These are phyloP conservation scores for Scaptodrosophila latifasciaeformis DNA, from an alignment of 2,888 invertebrate species.

Conservation along the genomic window DNA sequence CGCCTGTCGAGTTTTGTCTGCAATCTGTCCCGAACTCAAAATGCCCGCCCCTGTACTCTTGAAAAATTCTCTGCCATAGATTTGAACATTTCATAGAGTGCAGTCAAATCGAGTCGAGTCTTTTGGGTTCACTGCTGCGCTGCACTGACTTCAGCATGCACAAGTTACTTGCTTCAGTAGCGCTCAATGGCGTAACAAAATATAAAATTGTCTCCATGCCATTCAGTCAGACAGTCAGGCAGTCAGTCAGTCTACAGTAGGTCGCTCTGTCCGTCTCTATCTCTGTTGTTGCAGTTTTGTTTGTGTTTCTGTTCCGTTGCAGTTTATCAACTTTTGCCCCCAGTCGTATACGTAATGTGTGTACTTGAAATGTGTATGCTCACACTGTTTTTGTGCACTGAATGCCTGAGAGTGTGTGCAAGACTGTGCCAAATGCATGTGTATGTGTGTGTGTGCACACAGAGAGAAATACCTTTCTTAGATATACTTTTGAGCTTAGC, in stretches of 20 bases:
- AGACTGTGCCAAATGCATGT: neutral
- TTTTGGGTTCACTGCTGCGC: constrained; percentile 16
- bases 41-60: too few relatives aligned
- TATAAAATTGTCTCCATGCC: constrained; percentile 42
- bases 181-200: constrained; percentile 68
- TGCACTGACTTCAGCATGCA: constrained; percentile 14
- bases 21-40: too few relatives aligned
- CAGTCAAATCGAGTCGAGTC: constrained; percentile 22
- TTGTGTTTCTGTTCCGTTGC: neutral
- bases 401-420: constrained; percentile 1
- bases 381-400: neutral
- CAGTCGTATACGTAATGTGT: constrained; percentile 5
- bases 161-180: constrained; percentile 54
- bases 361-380: neutral
- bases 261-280: neutral
- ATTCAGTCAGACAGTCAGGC: neutral
- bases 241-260: neutral
- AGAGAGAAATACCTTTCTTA: too few relatives aligned
- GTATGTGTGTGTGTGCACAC: neutral
- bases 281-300: neutral
- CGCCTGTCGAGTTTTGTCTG: neutral
- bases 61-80: too few relatives aligned
- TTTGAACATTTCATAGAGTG: constrained; percentile 53
- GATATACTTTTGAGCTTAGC: too few relatives aligned
- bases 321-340: neutral